A percentile compares a stretch with the other conserved stretches of the same genome.
phyloP scores from a whole-genome alignment of 2,113 vertebrate species.

The Bettongia penicillata region DNA sequence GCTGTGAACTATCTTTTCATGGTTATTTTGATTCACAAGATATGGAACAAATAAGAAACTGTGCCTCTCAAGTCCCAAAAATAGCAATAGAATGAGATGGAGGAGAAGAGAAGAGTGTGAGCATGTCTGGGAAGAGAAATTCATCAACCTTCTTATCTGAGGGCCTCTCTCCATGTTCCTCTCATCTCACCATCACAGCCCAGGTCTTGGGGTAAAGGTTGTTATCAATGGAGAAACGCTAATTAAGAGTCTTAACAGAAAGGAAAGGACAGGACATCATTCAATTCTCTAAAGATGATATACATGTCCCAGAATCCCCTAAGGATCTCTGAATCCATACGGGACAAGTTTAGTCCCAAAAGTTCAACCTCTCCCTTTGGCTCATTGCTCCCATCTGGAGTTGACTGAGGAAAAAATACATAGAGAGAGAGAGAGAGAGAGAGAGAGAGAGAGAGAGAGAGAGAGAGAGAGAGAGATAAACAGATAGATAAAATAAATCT shows the following conservation, averaged over 20 bases:
- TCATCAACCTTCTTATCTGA: not conserved
- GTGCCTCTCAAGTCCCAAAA: not conserved
- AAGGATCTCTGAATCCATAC: no score
- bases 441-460: no score
- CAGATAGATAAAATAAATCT: no score
- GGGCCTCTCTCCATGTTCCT: not conserved
- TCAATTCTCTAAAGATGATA: not conserved
- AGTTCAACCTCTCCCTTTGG: not conserved
- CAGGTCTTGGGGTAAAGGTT: not conserved
- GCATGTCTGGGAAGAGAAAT: not conserved
- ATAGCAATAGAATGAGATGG: not conserved
- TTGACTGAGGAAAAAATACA: not conserved
- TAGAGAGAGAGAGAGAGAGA: no score
- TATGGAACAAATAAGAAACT: not conserved
- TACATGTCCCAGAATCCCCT: no score
- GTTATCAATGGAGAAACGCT: not conserved
- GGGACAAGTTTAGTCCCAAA: not conserved
- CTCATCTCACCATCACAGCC: not conserved
- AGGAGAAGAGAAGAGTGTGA: not conserved
- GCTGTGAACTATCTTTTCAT: constrained; percentile 2
- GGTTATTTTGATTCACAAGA: constrained; percentile 31
- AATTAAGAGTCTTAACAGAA: not conserved
- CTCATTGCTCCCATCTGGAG: not conserved
- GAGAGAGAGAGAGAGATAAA: no score
- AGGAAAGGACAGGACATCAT: not conserved